Percentiles rank a stretch among this genome's conserved stretches.
These are phyloP conservation scores for Pseudobourletiella spinata DNA, from an alignment of 1,140 invertebrate species.

Conservation along the genomic window DNA sequence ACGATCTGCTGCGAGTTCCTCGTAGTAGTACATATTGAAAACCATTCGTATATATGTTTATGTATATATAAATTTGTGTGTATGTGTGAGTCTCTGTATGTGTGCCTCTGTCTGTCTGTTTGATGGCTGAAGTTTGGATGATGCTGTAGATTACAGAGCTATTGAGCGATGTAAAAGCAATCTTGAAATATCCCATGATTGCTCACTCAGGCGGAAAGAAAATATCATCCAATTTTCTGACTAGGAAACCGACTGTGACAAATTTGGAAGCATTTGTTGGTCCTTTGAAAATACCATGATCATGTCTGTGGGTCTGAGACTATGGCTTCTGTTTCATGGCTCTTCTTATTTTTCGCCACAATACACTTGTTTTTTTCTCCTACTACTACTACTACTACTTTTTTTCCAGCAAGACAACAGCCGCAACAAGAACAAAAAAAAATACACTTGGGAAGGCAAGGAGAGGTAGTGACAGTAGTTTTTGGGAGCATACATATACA, in stretches of 20 bases:
- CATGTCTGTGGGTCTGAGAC: neutral
- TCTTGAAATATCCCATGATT: conserved; percentile 19
- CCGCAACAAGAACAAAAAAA: too few species aligned
- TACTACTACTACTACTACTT: too few species aligned
- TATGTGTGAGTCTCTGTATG: conserved; percentile 6
- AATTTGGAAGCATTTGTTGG: conserved; percentile 11
- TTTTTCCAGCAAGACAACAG: too few species aligned
- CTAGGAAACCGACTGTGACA: conserved; percentile 25
- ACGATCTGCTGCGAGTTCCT: too few species aligned
- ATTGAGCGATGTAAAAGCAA: neutral
- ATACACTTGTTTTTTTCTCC: conserved; percentile 16
- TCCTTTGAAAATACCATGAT: too few species aligned
- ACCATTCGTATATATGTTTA: neutral
- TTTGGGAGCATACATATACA: too few species aligned
- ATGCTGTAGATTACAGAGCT: too few species aligned
- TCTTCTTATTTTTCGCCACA: conserved; percentile 11
- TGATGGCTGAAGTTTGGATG: too few species aligned
- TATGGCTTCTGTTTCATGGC: neutral
- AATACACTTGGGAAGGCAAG: too few species aligned
- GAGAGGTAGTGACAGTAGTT: too few species aligned
- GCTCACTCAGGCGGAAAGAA: conserved; percentile 15
- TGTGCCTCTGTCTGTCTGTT: neutral
- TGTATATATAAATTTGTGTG: neutral
- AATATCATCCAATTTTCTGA: conserved; percentile 19
- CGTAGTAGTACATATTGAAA: neutral